Base-by-base conservation (phyloP, 2,113 vertebrate species). In the Alouatta palliata region DNA sequence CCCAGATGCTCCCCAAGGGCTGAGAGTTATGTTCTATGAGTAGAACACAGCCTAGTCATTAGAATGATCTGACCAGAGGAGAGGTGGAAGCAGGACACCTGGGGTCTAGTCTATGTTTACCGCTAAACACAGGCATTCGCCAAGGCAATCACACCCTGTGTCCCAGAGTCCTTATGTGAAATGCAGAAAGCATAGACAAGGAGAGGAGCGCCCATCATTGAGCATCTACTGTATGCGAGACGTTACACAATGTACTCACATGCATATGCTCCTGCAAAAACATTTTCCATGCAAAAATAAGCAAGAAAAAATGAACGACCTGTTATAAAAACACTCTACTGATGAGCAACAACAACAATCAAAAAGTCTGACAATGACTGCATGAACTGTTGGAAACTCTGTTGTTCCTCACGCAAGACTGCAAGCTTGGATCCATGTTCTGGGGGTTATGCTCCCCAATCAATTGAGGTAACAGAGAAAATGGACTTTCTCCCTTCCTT, bases 241-340 rank as follows among this genome's bases (percentile, higher is more conserved):
- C 25, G 27, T 27, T 30, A 64, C 6, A 52, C 16, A n/a, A 49
- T 3, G 20, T 6, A 40, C 14, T 56, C 54, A 25, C 6, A 70
- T 52, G n/a, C n/a, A 54, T 14, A 19, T 10, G n/a, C 37, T 70
- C 40, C 30, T 37, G 4, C 35, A 73, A 83, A 92, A 56, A 45
- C 70, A 92, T 54, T 87, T 95, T 76, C 75, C 75, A 80, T 30
- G n/a, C 40, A 97, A 90, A 94, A 32, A 14, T 76, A 71, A 47
- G 14, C 3, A 81, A 54, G 30, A n/a, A 56, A 81, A 84, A 90
- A 70, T 54, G 45, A 68, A 85, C 88, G 23, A 73, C 14, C 43
- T 32, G 4, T 70, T 80, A 25, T 30, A 85, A 91, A 90, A 70
- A 71, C n/a, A 84, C 35, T 21, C 21, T 56, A 17, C 81, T 81